These are phyloP conservation scores for Mesochorus sp. DNA, from an alignment of 2,888 invertebrate genomes.

Conservation along the genomic window DNA sequence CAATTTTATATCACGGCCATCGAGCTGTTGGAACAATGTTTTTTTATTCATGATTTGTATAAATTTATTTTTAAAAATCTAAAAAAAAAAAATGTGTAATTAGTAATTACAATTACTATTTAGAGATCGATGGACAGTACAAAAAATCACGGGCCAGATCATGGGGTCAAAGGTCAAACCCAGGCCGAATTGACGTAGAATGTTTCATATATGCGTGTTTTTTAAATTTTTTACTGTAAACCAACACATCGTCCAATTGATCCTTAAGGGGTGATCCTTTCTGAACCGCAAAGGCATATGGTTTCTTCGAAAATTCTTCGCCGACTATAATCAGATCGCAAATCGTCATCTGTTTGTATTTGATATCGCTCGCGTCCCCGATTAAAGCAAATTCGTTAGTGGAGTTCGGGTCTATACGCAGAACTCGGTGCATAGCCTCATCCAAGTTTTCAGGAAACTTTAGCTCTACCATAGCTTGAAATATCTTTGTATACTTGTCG, in stretches of 20 bases:
- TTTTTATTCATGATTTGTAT: too few species aligned
- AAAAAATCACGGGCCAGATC: too few species aligned
- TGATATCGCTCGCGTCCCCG: constrained; percentile 97
- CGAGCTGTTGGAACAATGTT: too few species aligned
- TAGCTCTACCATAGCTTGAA: constrained; percentile 96
- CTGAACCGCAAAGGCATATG: constrained; percentile 98
- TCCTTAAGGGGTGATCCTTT: constrained; percentile 97
- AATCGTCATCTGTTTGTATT: constrained; percentile 90
- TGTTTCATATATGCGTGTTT: too few species aligned
- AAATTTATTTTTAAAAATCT: too few species aligned
- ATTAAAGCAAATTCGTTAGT: constrained; percentile 95
- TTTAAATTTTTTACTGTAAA: too few species aligned
- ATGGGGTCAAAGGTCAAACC: too few species aligned
- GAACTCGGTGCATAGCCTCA: constrained; percentile 90
- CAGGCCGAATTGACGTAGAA: too few species aligned
- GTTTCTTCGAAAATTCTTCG: constrained; percentile 98
- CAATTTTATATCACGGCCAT: too few species aligned
- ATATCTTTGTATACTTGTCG: constrained; percentile 99
- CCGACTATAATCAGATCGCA: constrained; percentile 97
- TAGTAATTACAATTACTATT: too few species aligned
- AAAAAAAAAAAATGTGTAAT: too few species aligned
- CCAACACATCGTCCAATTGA: constrained; percentile 97
- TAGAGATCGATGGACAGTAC: too few species aligned
- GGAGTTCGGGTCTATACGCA: constrained; percentile 85
- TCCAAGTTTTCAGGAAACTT: constrained; percentile 90